These are phyloP conservation scores for Nematostella vectensis DNA, from an alignment of 92 coral and sea anemone genomes.

Conservation along the genomic window DNA sequence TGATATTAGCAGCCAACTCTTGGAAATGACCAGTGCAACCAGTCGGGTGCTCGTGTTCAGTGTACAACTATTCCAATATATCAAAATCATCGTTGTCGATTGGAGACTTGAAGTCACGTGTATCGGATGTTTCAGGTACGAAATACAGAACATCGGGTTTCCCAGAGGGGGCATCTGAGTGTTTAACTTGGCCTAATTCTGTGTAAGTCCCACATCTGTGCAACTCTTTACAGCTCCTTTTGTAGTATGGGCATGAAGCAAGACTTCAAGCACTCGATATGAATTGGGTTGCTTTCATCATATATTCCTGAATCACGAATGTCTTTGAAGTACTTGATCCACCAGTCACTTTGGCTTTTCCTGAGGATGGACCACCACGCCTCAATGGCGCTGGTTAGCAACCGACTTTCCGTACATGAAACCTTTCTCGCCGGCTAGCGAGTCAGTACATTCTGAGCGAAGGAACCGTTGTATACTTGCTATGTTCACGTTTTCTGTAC, in stretches of 20 bases:
- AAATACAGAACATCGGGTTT: constrained; percentile 38
- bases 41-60: neutral
- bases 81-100: constrained; percentile 7
- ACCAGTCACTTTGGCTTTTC: constrained; percentile 14
- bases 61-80: neutral
- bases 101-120: constrained; percentile 9
- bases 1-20: constrained; percentile 3
- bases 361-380: constrained; percentile 38
- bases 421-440: constrained; percentile 28
- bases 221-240: constrained; percentile 22
- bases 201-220: constrained; percentile 28
- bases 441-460: constrained; percentile 19
- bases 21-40: neutral
- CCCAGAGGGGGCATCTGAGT: constrained; percentile 22
- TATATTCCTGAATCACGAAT: constrained; percentile 24
- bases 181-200: constrained; percentile 29
- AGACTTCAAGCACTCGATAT: constrained; percentile 23
- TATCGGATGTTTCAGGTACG: constrained; percentile 8
- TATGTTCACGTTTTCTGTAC: constrained; percentile 27
- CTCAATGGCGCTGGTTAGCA: constrained; percentile 38
- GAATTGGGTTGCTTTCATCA: constrained; percentile 12
- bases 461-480: constrained; percentile 49
- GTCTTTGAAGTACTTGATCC: constrained; percentile 21
- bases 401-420: constrained; percentile 37
- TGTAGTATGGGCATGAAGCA: constrained; percentile 22